phyloP scores from a whole-genome alignment of 2,797 vertebrate species.

The Rhadinocentrus ornatus region DNA sequence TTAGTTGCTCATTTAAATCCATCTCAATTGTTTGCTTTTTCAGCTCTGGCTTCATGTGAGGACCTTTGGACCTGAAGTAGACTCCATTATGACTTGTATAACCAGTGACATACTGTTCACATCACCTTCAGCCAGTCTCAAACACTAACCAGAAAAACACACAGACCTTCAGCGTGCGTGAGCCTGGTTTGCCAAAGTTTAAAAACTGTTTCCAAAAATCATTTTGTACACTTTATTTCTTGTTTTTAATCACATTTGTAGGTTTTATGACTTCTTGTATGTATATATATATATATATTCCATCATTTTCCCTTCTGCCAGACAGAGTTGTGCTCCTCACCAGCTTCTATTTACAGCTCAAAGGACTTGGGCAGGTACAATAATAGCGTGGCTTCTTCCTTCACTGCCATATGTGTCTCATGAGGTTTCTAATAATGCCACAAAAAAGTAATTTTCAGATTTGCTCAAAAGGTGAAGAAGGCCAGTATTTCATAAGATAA shows the following conservation, averaged over 20 bases:
- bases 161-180: conserved; percentile 29
- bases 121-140: conserved; percentile 51
- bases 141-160: conserved; percentile 53
- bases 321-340: conserved; percentile 16
- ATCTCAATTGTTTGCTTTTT: conserved; percentile 12
- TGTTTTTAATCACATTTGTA: conserved; percentile 52
- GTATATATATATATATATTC: conserved; percentile 39
- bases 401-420: neutral
- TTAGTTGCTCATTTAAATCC: neutral
- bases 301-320: conserved; percentile 14
- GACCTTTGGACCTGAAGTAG: conserved; percentile 23
- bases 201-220: conserved; percentile 43
- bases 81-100: conserved; percentile 45
- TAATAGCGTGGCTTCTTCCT: conserved; percentile 3
- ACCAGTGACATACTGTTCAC: conserved; percentile 49
- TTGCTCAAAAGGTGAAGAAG: neutral
- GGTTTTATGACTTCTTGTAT: conserved; percentile 51
- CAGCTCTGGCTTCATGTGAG: conserved; percentile 86
- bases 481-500: no score
- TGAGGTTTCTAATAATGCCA: neutral
- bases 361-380: conserved; percentile 4
- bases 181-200: conserved; percentile 62
- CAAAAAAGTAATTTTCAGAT: conserved; percentile 2
- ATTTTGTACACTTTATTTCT: conserved; percentile 35
- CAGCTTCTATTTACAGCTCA: conserved; percentile 19